Evolutionary conservation across 1,140 invertebrate species (phyloP).

Genomic region (Matsumurasca onukii): DNA sequence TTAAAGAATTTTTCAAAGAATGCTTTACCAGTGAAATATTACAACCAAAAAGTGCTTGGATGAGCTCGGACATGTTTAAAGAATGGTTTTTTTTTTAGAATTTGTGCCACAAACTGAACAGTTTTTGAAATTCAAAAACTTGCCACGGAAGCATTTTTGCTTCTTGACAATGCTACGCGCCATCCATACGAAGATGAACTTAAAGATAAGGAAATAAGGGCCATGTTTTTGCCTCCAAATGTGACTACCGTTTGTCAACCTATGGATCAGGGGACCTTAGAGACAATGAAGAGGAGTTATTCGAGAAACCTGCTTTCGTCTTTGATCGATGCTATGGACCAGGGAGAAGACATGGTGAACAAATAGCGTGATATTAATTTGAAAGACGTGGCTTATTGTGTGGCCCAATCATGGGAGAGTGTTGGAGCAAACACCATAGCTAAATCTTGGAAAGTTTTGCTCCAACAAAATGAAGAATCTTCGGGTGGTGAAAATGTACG

Average conservation of each 20-base stretch:
- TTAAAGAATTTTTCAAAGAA: too few species aligned
- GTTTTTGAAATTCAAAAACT: slow-evolving; percentile 41
- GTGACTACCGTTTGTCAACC: slow-evolving; percentile 34
- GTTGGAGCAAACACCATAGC: slow-evolving; percentile 13
- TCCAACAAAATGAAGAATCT: slow-evolving; percentile 17
- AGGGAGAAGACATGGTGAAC: slow-evolving; percentile 14
- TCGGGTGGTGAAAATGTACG: background rate
- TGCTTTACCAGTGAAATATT: slow-evolving; percentile 43
- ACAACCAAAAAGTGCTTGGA: slow-evolving; percentile 44
- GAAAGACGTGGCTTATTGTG: slow-evolving; percentile 22
- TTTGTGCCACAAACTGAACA: slow-evolving; percentile 33
- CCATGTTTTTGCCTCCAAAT: too few species aligned
- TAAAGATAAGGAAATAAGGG: too few species aligned
- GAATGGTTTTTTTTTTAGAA: slow-evolving; percentile 43
- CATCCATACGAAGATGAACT: slow-evolving; percentile 37
- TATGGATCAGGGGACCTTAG: slow-evolving; percentile 31
- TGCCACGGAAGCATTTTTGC: slow-evolving; percentile 45
- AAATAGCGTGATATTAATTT: slow-evolving; percentile 15
- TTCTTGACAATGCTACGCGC: slow-evolving; percentile 46
- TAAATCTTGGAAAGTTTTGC: slow-evolving; percentile 22
- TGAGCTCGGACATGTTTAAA: slow-evolving; percentile 41
- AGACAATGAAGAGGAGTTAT: slow-evolving; percentile 35
- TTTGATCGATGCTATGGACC: slow-evolving; percentile 21
- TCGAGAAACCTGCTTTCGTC: slow-evolving; percentile 3
- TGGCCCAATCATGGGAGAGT: slow-evolving; percentile 10